phyloP scores from a whole-genome alignment of 2,113 vertebrate genomes.

The Seriola rivoliana region DNA sequence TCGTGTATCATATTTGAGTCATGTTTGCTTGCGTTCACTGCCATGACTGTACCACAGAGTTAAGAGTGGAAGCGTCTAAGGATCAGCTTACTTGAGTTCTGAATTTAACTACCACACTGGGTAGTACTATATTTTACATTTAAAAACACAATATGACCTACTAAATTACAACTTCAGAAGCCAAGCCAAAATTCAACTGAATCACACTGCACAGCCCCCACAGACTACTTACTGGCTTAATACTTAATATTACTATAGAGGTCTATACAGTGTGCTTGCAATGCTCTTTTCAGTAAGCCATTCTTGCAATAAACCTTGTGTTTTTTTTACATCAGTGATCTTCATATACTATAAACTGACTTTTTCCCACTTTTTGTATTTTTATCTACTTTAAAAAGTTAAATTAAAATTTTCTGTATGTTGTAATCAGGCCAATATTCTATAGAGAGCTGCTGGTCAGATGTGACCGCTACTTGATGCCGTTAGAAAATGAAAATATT shows the following conservation, averaged over 20 bases:
- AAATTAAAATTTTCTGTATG: slow-evolving; percentile 10
- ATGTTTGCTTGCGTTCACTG: slow-evolving; percentile 26
- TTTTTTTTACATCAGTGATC: not conserved
- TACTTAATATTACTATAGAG: not conserved
- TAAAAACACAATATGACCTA: slow-evolving; percentile 28
- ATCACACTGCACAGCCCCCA: not conserved
- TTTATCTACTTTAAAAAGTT: slow-evolving; percentile 14
- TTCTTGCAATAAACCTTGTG: slow-evolving; percentile 4
- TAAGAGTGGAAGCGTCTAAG: not conserved
- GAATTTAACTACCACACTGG: slow-evolving; percentile 31
- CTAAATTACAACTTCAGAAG: slow-evolving; percentile 16
- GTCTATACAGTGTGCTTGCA: not conserved
- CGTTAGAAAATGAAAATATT: slow-evolving; percentile 63
- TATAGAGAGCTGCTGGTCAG: slow-evolving; percentile 27
- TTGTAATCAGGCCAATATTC: slow-evolving; percentile 38
- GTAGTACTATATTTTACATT: slow-evolving; percentile 18
- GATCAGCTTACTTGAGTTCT: slow-evolving; percentile 33
- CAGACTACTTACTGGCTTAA: not conserved
- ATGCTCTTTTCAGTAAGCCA: not conserved
- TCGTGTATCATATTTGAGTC: not conserved
- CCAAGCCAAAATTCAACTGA: not conserved
- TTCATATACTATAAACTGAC: not conserved
- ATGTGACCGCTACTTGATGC: slow-evolving; percentile 21
- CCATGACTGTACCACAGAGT: not conserved
- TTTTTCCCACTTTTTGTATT: not conserved